Evolutionary conservation across 2,797 vertebrate species (phyloP).

Genomic region (Sebastes diploproa): DNA sequence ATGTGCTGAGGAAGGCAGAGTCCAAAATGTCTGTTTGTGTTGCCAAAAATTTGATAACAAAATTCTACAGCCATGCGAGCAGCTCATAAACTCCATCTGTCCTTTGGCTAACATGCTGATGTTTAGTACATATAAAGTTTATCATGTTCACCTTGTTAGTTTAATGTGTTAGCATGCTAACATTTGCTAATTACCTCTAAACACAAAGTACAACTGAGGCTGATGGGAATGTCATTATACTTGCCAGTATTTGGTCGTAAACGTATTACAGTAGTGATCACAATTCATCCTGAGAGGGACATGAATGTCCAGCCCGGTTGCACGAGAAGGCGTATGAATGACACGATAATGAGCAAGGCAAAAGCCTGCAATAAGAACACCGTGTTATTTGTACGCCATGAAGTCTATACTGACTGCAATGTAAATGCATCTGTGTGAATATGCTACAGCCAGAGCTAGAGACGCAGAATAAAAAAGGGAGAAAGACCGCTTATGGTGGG

Average conservation of each 20-base stretch:
- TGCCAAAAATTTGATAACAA: background rate
- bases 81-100: background rate
- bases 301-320: background rate
- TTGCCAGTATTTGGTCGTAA: background rate
- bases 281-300: background rate
- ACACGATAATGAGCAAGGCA: no score
- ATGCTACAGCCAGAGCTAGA: no score
- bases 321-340: no score
- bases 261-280: background rate
- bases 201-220: no score
- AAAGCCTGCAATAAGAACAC: no score
- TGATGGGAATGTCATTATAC: background rate
- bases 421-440: no score
- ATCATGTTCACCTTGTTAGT: background rate
- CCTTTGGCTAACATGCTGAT: background rate
- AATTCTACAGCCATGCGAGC: background rate
- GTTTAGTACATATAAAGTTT: background rate
- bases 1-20: background rate
- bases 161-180: background rate
- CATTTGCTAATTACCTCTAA: background rate
- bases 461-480: no score
- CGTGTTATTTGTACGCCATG: no score
- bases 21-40: background rate
- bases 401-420: no score
- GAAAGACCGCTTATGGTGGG: no score